These are phyloP conservation scores for Aricia artaxerxes DNA, from an alignment of 2,888 invertebrate species.

Conservation along the genomic window DNA sequence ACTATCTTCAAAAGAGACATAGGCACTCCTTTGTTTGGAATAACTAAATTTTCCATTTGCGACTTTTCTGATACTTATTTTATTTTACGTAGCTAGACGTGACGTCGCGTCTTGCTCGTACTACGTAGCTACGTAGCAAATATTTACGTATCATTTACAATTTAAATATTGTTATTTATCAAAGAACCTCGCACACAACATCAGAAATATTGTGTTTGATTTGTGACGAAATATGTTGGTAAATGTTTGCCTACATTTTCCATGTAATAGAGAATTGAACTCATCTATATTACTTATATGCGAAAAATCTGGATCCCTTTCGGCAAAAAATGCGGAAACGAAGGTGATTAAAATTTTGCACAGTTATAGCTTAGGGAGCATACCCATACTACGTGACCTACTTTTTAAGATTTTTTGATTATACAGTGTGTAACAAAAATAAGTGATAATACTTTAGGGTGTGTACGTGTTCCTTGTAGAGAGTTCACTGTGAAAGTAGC, in stretches of 20 bases:
- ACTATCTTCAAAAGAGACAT: not conserved
- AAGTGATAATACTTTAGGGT: too few relatives aligned
- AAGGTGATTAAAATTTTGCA: too few relatives aligned
- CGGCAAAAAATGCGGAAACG: too few relatives aligned
- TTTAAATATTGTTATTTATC: slow-evolving; percentile 20
- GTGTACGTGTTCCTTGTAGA: too few relatives aligned
- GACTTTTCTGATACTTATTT: not conserved
- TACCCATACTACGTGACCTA: too few relatives aligned
- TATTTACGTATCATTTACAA: slow-evolving; percentile 16
- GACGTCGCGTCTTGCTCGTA: not conserved
- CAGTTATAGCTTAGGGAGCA: too few relatives aligned
- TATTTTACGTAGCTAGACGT: slow-evolving; percentile 12
- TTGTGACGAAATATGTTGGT: not conserved
- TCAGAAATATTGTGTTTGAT: not conserved
- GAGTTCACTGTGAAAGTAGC: too few relatives aligned
- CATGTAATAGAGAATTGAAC: too few relatives aligned
- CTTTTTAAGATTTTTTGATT: too few relatives aligned
- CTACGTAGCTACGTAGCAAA: not conserved
- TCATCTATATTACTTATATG: too few relatives aligned
- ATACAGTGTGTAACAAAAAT: too few relatives aligned
- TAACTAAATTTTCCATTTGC: not conserved
- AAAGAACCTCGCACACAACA: slow-evolving; percentile 18
- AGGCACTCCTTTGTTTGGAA: not conserved
- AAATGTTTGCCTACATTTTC: not conserved
- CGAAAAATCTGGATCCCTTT: too few relatives aligned